Evolutionary conservation across 2,797 vertebrate genomes (phyloP), one percentile per base, ranked within the genome.

Genomic region (Pachyuromys duprasi): DNA sequence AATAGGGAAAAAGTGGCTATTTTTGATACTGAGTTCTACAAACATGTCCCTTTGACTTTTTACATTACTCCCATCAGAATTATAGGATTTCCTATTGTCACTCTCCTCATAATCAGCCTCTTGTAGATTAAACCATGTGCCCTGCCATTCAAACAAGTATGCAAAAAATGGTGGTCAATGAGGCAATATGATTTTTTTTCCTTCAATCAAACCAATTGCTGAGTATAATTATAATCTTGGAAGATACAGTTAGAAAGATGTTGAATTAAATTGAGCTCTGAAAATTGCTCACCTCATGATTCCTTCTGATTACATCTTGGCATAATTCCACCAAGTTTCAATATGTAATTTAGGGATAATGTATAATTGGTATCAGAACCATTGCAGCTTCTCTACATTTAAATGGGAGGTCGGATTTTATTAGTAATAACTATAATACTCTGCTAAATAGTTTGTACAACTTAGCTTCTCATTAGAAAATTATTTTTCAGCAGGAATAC

Each of bases 231-330:
- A 96, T 97, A 96, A 96, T 92, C 92, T 97, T 92, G 78, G 92
- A 94, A 92, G 89, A 92, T 81, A 90, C 79, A 91, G 95, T 96
- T 97, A 86, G 97, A 96, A 96, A 91, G 92, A 96, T 93, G 94
- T 91, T 89, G 92, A 96, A 96, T 97, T 95, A 96, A 97, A 97
- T 92, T 93, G 96, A 95, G 92, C 96, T 97, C 93, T 97, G 95
- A 95, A 96, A 97, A 96, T 92, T 93, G 92, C 75, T 96, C 97
- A 97, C 94, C 94, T 97, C 91, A 49, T 94, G 97, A 97, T 97
- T 97, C 78, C 94, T 97, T 96, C 94, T 97, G 97, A 97, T 97
- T 97, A 86, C 79, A 83, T 93, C 92, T 95, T 97, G 96, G 96
- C 93, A 93, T 80, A 92, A 96, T 94, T 97, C 92, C 75, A 78